Conservation (phyloP, 1,140 invertebrate species). For the Philopotamus ludificatus region DNA sequence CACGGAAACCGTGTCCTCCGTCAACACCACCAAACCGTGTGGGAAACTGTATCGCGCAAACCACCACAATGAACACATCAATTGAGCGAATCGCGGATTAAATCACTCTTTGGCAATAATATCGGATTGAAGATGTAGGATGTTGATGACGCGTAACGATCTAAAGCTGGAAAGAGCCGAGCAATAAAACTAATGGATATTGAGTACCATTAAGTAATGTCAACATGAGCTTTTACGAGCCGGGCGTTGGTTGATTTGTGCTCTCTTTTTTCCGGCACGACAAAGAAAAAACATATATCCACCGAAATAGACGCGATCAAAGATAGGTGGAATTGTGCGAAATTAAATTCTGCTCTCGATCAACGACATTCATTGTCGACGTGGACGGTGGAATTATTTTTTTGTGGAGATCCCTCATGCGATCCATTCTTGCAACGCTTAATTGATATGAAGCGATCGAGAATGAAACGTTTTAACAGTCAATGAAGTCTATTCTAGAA, state of each 20-base stretch:
- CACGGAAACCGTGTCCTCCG: neutral
- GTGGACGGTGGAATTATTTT: neutral
- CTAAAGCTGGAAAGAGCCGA: neutral
- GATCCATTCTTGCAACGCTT: neutral
- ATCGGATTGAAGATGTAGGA: neutral
- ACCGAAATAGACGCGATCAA: neutral
- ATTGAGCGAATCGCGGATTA: neutral
- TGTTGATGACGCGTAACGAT: neutral
- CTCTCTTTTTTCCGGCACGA: too few relatives aligned
- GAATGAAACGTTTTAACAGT: too few relatives aligned
- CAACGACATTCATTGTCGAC: neutral
- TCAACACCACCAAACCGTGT: too few relatives aligned
- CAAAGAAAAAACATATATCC: neutral
- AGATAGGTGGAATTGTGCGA: neutral
- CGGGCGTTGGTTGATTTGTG: neutral
- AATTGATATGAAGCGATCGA: neutral
- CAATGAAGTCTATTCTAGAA: neutral
- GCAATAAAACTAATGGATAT: slow-evolving; percentile 6
- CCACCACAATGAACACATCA: neutral
- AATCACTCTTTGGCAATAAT: neutral
- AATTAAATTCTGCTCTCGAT: neutral
- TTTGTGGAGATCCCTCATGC: neutral
- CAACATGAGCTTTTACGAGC: neutral
- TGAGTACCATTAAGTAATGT: neutral
- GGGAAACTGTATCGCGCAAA: neutral